Evolutionary conservation across 1,140 invertebrate species (phyloP), one percentile per base, ranked within the genome.

Genomic region (Kradibia gibbosae): DNA sequence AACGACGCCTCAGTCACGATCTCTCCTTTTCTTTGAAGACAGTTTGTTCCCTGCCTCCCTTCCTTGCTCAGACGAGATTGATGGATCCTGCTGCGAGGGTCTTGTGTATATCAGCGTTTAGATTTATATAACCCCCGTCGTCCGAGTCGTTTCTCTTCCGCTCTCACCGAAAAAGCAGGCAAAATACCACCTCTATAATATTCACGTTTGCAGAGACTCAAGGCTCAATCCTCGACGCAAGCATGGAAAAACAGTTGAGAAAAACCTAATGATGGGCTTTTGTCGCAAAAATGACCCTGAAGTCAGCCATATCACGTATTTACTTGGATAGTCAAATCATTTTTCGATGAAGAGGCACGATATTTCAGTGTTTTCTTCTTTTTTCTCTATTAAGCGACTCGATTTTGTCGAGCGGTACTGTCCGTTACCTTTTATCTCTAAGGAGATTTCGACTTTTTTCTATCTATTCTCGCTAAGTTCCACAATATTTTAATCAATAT

Each of bases 61-160:
- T n/a, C n/a, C n/a, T n/a, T n/a, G n/a, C n/a, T n/a, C n/a, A n/a
- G n/a, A n/a, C n/a, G n/a, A n/a, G 8, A n/a, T 71, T 42, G 1
- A 7, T 34, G 74, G 39, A 36, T 20, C 80, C 74, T 45, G 75
- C 80, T 82, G 80, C 39, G 65, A 78, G 67, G 67, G 53, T 73
- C 70, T 25, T 34, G 67, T 17, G 70, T 53, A 57, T 55, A 60
- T 81, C 75, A 67, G 25, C 20, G 22, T 20, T 70, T 50, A 78
- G 65, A 72, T 77, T 77, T 76, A 48, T 71, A 76, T 48, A 60
- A 73, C 74, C 80, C 75, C 53, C 75, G 80, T 62, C 42, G 50
- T 48, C 39, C 7, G 31, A 25, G 31, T 34, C 25, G 45, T 31
- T 25, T 48, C 34, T 22, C 62, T 15, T 0, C 5, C 25, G 3